phyloP scores from a whole-genome alignment of 2,888 invertebrate genomes.

The Drosophila birchii region DNA sequence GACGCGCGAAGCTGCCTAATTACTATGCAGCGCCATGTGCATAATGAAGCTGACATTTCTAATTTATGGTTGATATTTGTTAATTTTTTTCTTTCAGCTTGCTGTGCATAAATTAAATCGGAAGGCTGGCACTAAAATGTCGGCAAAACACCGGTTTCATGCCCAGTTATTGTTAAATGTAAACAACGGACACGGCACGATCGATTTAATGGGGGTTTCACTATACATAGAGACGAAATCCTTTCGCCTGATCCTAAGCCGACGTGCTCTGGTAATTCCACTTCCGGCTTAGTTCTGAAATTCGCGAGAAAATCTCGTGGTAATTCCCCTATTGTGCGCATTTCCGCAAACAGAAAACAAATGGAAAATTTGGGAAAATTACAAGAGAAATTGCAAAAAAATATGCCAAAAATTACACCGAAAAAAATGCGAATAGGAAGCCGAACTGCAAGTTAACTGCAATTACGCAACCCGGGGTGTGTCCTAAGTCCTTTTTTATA shows the following conservation, averaged over 20 bases:
- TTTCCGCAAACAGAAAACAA: conserved; percentile 33
- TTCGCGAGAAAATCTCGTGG: conserved; percentile 64
- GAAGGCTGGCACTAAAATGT: conserved; percentile 61
- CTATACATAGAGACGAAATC: conserved; percentile 4
- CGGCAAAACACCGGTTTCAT: conserved; percentile 83
- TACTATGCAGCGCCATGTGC: conserved; percentile 81
- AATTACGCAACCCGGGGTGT: conserved; percentile 60
- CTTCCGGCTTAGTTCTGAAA: conserved; percentile 70
- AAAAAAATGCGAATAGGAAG: conserved; percentile 43
- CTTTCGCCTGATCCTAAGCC: conserved; percentile 46
- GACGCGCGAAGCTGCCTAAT: conserved; percentile 63
- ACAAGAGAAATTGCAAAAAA: conserved; percentile 56
- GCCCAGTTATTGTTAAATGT: conserved; percentile 80
- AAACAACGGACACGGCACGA: conserved; percentile 66
- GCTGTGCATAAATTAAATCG: conserved; percentile 55
- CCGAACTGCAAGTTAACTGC: conserved; percentile 68
- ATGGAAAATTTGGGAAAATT: conserved; percentile 27
- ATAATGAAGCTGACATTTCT: conserved; percentile 83
- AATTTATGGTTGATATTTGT: conserved; percentile 82
- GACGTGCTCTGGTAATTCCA: conserved; percentile 52
- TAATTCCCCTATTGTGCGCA: conserved; percentile 59
- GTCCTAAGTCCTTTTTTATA: conserved; percentile 73
- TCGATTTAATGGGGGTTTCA: conserved; percentile 18
- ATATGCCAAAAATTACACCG: conserved; percentile 59
- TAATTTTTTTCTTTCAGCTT: conserved; percentile 44